phyloP scores from a whole-genome alignment of 2,888 invertebrate genomes.

The Campopleginae sp. region DNA sequence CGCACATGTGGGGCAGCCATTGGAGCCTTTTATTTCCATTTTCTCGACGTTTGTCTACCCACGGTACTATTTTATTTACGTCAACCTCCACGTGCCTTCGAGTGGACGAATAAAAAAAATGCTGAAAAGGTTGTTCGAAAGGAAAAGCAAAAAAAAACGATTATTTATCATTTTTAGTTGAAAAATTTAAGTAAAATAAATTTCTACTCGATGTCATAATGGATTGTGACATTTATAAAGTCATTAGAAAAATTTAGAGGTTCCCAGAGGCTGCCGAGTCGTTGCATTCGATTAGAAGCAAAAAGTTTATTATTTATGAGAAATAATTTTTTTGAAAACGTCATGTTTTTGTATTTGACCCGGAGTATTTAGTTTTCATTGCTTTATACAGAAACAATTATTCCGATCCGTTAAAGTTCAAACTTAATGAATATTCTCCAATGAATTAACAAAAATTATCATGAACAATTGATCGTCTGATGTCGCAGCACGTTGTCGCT shows the following conservation, averaged over 20 bases:
- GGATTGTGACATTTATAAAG: not conserved
- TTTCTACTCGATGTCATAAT: not conserved
- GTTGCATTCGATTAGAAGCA: not conserved
- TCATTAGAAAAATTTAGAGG: not conserved
- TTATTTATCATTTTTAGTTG: not conserved
- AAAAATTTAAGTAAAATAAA: not conserved
- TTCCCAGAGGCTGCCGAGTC: not conserved
- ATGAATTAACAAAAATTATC: not conserved
- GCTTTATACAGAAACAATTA: not conserved
- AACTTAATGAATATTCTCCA: not conserved
- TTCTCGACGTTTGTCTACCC: slow-evolving; percentile 15
- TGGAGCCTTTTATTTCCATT: slow-evolving; percentile 20
- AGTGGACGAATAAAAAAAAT: not conserved
- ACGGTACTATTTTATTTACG: slow-evolving; percentile 12
- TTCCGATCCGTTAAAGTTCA: not conserved
- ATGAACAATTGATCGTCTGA: not conserved
- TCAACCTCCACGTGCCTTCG: slow-evolving; percentile 12
- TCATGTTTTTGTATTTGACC: not conserved
- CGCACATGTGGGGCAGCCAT: not conserved
- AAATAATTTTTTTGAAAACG: not conserved
- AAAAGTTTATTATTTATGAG: not conserved
- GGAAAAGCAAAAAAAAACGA: not conserved
- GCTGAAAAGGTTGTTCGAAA: not conserved
- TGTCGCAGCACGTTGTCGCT: not conserved
- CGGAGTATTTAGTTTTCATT: not conserved